Percentiles rank a stretch among this genome's conserved stretches.
Conservation (phyloP, 2,113 vertebrate species). For the Ariopsis seemanni region DNA sequence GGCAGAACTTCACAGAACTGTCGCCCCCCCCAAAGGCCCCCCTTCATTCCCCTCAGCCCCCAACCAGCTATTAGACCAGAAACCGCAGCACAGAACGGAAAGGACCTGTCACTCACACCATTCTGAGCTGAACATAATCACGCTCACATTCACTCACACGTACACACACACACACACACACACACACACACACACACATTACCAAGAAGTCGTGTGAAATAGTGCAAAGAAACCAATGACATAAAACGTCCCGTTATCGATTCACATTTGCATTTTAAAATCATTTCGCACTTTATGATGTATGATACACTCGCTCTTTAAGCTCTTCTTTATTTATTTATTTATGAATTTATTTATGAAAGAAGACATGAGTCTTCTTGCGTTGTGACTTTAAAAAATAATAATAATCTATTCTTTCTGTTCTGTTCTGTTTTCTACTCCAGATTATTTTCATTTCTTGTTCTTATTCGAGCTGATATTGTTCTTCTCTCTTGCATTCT, state of each 20-base stretch:
- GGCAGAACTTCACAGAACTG: constrained; percentile 50
- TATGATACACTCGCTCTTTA: constrained; percentile 83
- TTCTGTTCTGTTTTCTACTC: too few species aligned
- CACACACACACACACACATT: constrained; percentile 72
- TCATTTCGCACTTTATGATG: constrained; percentile 89
- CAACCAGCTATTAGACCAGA: constrained; percentile 22
- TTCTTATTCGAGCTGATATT: neutral
- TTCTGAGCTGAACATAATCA: constrained; percentile 31
- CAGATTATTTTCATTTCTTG: too few species aligned
- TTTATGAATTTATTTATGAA: too few species aligned
- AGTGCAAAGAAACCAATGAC: constrained; percentile 98
- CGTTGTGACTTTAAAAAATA: too few species aligned
- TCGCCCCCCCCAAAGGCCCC: neutral
- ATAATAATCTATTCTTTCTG: too few species aligned
- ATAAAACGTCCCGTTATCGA: constrained; percentile 91
- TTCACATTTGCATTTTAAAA: constrained; percentile 92
- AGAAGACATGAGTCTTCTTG: too few species aligned
- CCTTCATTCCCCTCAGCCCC: constrained; percentile 5
- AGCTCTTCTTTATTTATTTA: neutral
- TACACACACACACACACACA: constrained; percentile 38
- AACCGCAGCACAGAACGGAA: constrained; percentile 39
- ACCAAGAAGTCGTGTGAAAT: constrained; percentile 95
- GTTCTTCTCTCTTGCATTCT: neutral
- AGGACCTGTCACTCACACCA: constrained; percentile 43
- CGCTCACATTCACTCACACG: constrained; percentile 26